Conservation (phyloP, 2,113 vertebrate species). For the Gymnocephalus cernua region DNA sequence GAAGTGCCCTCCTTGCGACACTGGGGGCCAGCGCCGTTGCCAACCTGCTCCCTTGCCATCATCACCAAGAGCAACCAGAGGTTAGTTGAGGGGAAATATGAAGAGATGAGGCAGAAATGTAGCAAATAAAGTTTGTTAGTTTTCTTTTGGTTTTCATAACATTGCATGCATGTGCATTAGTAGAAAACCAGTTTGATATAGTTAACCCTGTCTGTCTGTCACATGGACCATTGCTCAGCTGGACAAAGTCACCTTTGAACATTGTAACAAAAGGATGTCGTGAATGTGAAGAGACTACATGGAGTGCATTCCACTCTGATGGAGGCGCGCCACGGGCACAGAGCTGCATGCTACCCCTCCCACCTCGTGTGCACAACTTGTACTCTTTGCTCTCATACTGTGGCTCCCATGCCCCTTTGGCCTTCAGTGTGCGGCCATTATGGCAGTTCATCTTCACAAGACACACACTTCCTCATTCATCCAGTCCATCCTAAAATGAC, state of each 20-base stretch:
- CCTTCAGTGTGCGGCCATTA: slow-evolving; percentile 19
- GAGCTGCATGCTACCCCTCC: neutral
- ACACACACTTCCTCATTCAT: neutral
- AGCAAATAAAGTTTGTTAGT: neutral
- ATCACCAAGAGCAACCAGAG: slow-evolving; percentile 89
- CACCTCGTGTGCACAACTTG: slow-evolving; percentile 19
- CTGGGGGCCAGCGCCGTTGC: slow-evolving; percentile 88
- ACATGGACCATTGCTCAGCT: neutral
- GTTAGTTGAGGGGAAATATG: slow-evolving; percentile 79
- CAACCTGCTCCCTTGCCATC: slow-evolving; percentile 90
- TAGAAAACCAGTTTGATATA: neutral
- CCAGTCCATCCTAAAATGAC: neutral
- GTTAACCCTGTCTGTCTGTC: neutral
- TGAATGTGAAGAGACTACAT: slow-evolving; percentile 19
- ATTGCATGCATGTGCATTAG: neutral
- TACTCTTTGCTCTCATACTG: slow-evolving; percentile 31
- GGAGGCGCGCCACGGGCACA: slow-evolving; percentile 13
- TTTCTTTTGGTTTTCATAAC: neutral
- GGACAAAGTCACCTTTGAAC: slow-evolving; percentile 26
- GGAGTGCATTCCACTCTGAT: neutral
- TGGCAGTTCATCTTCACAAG: slow-evolving; percentile 5
- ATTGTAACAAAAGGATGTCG: neutral
- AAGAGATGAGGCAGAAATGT: neutral
- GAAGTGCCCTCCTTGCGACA: slow-evolving; percentile 91
- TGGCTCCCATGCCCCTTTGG: slow-evolving; percentile 29